These are phyloP conservation scores for Poecilia gillii DNA, from an alignment of 2,797 vertebrate genomes.

Conservation along the genomic window DNA sequence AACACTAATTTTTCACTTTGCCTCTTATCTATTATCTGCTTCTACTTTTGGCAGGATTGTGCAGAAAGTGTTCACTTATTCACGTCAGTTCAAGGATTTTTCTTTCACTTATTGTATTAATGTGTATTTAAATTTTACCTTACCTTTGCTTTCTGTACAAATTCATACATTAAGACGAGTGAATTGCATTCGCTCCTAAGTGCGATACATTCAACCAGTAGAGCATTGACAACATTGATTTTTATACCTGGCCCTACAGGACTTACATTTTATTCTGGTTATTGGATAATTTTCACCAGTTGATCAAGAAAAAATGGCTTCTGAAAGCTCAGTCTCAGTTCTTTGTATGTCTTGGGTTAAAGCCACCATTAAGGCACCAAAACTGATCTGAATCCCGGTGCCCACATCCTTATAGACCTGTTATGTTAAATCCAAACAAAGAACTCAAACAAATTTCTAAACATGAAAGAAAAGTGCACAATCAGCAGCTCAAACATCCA, in stretches of 20 bases:
- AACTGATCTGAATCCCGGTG: neutral
- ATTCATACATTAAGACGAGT: neutral
- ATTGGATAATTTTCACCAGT: neutral
- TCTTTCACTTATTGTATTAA: neutral
- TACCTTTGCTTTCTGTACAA: neutral
- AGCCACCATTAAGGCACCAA: neutral
- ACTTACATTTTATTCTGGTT: neutral
- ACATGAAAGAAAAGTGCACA: neutral
- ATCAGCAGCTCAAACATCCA: neutral
- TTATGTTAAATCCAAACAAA: neutral
- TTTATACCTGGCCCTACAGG: neutral
- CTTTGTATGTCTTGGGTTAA: too few relatives aligned
- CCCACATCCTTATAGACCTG: neutral
- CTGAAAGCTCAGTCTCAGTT: neutral
- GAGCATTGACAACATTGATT: neutral
- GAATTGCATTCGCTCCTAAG: neutral
- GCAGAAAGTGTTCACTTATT: neutral
- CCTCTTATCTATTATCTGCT: neutral
- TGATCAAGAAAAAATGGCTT: neutral
- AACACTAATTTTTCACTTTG: slow-evolving; percentile 66
- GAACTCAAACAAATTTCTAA: neutral
- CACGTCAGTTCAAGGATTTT: neutral
- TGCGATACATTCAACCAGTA: neutral
- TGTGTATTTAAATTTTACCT: neutral
- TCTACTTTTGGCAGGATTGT: neutral